These are phyloP conservation scores for Equus quagga DNA, from an alignment of 2,113 vertebrate genomes.

Conservation along the genomic window DNA sequence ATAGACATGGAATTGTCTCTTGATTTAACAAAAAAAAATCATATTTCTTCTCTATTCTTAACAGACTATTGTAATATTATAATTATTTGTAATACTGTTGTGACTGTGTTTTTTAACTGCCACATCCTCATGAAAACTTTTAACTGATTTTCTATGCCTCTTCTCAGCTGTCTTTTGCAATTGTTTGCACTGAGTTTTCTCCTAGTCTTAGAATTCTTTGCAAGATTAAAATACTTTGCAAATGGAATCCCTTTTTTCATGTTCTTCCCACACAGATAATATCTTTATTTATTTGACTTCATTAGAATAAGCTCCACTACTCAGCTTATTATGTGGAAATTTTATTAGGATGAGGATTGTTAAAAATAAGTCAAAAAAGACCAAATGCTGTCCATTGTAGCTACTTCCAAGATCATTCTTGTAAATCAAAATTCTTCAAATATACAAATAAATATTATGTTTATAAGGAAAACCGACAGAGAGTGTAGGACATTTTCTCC, in stretches of 20 bases:
- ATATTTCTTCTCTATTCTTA: neutral
- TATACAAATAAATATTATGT: slow-evolving; percentile 4
- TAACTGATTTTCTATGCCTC: slow-evolving; percentile 3
- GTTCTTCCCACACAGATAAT: neutral
- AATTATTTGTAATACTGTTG: neutral
- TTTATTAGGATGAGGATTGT: neutral
- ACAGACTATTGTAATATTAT: neutral
- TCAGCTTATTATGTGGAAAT: neutral
- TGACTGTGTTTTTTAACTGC: neutral
- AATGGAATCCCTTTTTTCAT: neutral
- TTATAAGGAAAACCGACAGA: neutral
- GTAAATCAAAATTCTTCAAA: neutral
- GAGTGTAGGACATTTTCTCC: neutral
- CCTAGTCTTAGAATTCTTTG: neutral
- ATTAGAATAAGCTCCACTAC: neutral
- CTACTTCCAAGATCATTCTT: neutral
- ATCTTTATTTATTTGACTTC: slow-evolving; percentile 25
- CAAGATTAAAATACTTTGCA: slow-evolving; percentile 21
- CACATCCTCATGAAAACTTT: slow-evolving; percentile 11
- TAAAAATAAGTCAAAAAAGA: neutral
- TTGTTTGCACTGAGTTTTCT: neutral
- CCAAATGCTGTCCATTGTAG: neutral
- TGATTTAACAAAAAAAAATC: neutral
- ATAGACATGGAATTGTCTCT: neutral
- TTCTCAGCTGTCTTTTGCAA: neutral